Percentiles rank a stretch among this genome's conserved stretches.
phyloP scores from a whole-genome alignment of 1,140 invertebrate genomes.

The Eubasilissa regina region DNA sequence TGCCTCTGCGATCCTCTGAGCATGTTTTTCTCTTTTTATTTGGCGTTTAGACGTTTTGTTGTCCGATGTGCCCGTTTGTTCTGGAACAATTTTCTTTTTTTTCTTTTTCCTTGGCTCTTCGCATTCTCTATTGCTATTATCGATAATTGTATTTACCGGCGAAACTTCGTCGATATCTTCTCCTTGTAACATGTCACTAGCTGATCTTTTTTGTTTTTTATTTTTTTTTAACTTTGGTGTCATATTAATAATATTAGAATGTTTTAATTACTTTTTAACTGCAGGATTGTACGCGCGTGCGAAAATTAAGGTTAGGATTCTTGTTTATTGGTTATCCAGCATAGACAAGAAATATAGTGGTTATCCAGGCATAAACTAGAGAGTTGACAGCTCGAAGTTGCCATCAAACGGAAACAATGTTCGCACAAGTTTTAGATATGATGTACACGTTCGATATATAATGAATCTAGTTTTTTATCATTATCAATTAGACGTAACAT shows the following conservation, averaged over 20 bases:
- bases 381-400: no score
- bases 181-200: not conserved
- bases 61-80: conserved; percentile 61
- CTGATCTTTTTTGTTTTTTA: conserved; percentile 11
- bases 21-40: conserved; percentile 69
- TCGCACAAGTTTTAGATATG: no score
- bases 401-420: no score
- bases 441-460: no score
- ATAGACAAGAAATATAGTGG: no score
- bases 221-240: conserved; percentile 46
- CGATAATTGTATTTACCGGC: not conserved
- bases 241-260: not conserved
- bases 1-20: conserved; percentile 65
- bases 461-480: no score
- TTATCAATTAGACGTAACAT: no score
- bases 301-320: no score
- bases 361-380: no score
- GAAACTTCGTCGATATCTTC: not conserved
- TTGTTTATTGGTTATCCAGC: no score
- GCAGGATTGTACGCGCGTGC: no score
- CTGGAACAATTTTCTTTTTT: conserved; percentile 62
- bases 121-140: conserved; percentile 12
- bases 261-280: not conserved
- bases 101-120: conserved; percentile 61
- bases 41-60: conserved; percentile 70